Evolutionary conservation across 2,113 vertebrate genomes (phyloP), one percentile per base, ranked within the genome.

Genomic region (Malaclemys terrapin): DNA sequence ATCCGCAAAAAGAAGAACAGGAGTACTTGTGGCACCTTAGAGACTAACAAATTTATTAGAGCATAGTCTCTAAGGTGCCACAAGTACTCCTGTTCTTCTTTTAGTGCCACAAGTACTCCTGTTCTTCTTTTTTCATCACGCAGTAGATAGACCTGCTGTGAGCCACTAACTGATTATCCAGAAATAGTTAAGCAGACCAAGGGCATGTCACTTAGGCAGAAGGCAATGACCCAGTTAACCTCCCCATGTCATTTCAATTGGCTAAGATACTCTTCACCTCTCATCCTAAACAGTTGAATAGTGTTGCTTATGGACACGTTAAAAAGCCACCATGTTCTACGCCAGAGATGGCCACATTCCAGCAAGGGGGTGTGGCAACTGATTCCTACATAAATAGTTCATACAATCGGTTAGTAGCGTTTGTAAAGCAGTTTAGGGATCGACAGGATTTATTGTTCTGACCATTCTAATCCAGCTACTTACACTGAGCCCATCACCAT

Each of bases 211-310:
- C 6, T 49, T 54, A 7, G 31, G 20, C 0, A 0, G 3, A n/a
- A 19, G 1, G 0, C 50, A 17, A 4, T 12, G 25, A 5, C 12
- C 62, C 8, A 0, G 4, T 3, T 84, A 78, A 65, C 29, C 20
- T 8, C 72, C 4, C 1, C 0, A n/a, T 20, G 8, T 31, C 14
- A 24, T 35, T 38, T 80, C 4, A 5, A 6, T 20, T 5, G 1
- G 14, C n/a, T n/a, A 24, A 14, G 47, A 4, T 24, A 10, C 9
- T 47, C 62, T 65, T 50, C 47, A 59, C 78, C 65, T 69, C 82
- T 69, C 17, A 8, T 31, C 31, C 14, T 17, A 69, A 38, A 45
- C 62, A 75, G 0, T 0, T n/a, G 87, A 29, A 24, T 1, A 11
- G 22, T 42, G 45, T 0, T 6, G 16, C 1, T 1, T 7, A 6